These are phyloP conservation scores for Neodontobutis hainanensis DNA, from an alignment of 2,113 vertebrate genomes.

Conservation along the genomic window DNA sequence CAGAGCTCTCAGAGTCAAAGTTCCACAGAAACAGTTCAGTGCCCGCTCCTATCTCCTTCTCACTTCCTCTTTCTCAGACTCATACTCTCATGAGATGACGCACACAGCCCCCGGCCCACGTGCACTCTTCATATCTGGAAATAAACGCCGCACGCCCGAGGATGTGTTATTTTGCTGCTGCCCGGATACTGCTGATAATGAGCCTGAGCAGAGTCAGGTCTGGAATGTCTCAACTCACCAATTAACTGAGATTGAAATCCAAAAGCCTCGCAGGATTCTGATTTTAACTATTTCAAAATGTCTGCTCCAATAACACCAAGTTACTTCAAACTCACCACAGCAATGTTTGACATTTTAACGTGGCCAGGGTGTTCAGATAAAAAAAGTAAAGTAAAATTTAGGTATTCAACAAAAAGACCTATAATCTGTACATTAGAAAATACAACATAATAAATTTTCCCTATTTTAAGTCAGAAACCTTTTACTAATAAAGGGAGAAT, in stretches of 20 bases:
- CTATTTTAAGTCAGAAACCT: too few species aligned
- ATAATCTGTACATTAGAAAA: too few species aligned
- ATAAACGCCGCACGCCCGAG: constrained; percentile 30
- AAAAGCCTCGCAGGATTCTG: too few species aligned
- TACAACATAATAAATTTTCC: too few species aligned
- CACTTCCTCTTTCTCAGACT: constrained; percentile 30
- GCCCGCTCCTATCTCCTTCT: constrained; percentile 44
- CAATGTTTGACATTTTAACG: too few species aligned
- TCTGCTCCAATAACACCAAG: neutral
- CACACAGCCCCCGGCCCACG: constrained; percentile 51
- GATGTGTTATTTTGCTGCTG: constrained; percentile 11
- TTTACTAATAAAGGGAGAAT: too few species aligned
- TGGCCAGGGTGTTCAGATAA: too few species aligned
- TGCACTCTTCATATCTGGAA: constrained; percentile 29
- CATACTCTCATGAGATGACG: constrained; percentile 51
- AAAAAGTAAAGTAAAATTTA: too few species aligned
- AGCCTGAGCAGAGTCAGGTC: constrained; percentile 6
- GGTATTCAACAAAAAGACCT: too few species aligned
- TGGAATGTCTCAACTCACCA: constrained; percentile 17
- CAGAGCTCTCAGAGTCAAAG: neutral
- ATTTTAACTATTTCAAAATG: neutral
- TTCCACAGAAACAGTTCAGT: constrained; percentile 14
- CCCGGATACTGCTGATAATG: constrained; percentile 3
- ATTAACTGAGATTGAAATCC: constrained; percentile 5
- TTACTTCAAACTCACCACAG: neutral